Evolutionary conservation across 2,113 vertebrate species (phyloP).

Genomic region (Axis porcinus): DNA sequence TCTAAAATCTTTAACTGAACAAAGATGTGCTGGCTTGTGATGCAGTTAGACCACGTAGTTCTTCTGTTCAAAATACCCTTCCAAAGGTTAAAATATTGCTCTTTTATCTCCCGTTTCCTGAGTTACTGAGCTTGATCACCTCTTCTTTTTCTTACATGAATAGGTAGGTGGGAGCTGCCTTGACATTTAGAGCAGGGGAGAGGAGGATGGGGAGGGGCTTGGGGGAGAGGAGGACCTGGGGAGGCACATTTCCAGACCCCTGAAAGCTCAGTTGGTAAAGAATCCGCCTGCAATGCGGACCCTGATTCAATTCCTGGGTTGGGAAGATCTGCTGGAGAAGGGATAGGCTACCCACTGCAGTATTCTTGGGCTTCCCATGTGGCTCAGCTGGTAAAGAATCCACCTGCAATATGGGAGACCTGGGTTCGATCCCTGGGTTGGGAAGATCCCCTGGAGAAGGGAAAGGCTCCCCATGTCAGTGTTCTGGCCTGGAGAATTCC

Average conservation of each 20-base stretch:
- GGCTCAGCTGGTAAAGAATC: background rate
- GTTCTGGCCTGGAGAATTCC: background rate
- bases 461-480: background rate
- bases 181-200: background rate
- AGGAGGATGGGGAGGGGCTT: background rate
- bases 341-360: background rate
- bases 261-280: background rate
- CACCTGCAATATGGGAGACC: background rate
- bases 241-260: background rate
- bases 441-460: background rate
- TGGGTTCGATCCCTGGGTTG: background rate
- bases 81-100: background rate
- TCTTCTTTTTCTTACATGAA: background rate
- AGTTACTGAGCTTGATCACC: background rate
- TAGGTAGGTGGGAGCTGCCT: background rate
- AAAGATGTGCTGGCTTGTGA: background rate
- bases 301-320: background rate
- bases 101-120: background rate
- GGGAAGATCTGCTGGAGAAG: background rate
- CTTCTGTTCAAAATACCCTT: background rate
- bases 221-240: background rate
- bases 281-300: background rate
- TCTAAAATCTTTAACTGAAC: background rate
- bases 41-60: background rate
- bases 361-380: background rate